Conservation (phyloP, 2,113 vertebrate genomes). For the Myotis lucifugus region DNA sequence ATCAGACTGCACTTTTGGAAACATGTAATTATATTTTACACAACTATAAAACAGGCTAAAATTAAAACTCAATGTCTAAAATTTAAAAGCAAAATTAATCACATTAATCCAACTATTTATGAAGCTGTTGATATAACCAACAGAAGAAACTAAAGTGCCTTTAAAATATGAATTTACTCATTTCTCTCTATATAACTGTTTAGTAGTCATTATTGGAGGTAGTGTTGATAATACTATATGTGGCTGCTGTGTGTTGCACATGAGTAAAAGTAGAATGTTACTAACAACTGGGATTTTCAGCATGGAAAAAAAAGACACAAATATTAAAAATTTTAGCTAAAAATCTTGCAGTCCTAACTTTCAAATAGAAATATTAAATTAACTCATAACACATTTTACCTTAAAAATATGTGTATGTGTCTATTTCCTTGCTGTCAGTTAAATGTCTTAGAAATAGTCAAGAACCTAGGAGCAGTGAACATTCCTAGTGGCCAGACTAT, state of each 20-base stretch:
- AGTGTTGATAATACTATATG: neutral
- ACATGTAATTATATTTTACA: neutral
- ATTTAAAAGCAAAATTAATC: slow-evolving; percentile 27
- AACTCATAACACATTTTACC: neutral
- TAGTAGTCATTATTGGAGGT: neutral
- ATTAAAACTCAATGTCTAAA: slow-evolving; percentile 37
- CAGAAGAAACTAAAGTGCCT: neutral
- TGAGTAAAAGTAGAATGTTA: neutral
- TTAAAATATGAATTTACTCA: neutral
- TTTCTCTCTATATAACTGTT: neutral
- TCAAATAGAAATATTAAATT: neutral
- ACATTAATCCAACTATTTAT: neutral
- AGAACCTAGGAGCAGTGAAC: neutral
- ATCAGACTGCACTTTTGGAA: neutral
- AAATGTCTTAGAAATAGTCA: neutral
- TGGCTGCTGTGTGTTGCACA: neutral
- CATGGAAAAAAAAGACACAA: neutral
- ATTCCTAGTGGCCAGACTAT: neutral
- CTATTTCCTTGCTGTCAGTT: neutral
- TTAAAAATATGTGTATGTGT: neutral
- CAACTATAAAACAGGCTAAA: neutral
- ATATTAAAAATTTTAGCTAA: neutral
- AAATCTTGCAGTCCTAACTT: neutral
- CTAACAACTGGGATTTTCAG: neutral
- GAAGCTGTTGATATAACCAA: neutral